A percentile compares a stretch with the other conserved stretches of the same genome.
Conservation (phyloP, 92 coral and sea anemone species). For the Meandrina meandrites region DNA sequence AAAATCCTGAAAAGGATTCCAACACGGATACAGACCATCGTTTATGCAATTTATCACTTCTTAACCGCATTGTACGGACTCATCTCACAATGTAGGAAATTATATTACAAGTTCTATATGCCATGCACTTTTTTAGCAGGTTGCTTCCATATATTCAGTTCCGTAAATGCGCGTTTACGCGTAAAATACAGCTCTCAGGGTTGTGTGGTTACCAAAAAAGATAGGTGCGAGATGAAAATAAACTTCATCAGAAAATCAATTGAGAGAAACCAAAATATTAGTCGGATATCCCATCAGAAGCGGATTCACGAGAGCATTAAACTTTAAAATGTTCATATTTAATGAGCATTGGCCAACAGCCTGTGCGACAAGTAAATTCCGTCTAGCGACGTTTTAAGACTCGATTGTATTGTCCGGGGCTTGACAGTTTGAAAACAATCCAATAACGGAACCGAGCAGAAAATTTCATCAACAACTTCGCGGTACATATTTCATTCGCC, state of each 20-base stretch:
- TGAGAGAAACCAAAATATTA: constrained; percentile 39
- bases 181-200: neutral
- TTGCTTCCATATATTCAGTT: neutral
- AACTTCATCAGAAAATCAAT: constrained; percentile 42
- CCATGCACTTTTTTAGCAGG: neutral
- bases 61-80: neutral
- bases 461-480: neutral
- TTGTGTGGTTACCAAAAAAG: constrained; percentile 3
- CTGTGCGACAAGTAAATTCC: constrained; percentile 70
- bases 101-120: neutral
- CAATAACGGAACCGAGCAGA: neutral
- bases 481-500: neutral
- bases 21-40: neutral
- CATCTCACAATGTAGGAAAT: neutral
- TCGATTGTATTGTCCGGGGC: constrained; percentile 4
- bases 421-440: constrained; percentile 6
- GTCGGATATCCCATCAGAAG: constrained; percentile 48
- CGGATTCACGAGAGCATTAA: constrained; percentile 64
- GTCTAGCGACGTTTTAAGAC: constrained; percentile 33
- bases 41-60: neutral
- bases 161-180: neutral
- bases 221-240: constrained; percentile 18
- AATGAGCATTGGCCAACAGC: constrained; percentile 78
- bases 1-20: neutral
- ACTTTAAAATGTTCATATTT: constrained; percentile 91